Evolutionary conservation across 2,888 invertebrate species (phyloP).

Genomic region (Diaprepes abbreviatus): DNA sequence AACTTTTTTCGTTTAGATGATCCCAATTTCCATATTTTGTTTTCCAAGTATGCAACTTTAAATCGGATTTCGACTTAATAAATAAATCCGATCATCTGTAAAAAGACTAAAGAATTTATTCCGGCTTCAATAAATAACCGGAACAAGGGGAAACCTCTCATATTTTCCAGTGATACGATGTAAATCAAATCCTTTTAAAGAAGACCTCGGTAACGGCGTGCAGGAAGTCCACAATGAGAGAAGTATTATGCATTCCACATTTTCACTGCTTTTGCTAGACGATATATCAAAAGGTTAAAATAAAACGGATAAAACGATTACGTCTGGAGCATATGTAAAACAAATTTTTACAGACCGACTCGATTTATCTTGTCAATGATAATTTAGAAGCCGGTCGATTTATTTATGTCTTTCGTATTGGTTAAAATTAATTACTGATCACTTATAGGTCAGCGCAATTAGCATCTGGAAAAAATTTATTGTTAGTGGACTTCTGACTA

Average conservation of each 20-base stretch:
- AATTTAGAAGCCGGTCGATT: no score
- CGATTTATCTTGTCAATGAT: no score
- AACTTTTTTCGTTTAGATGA: no score
- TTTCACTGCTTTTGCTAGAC: constrained; percentile 16
- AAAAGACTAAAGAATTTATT: constrained; percentile 3
- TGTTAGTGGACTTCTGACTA: no score
- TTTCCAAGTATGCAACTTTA: no score
- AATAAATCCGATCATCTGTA: not conserved
- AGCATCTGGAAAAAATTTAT: no score
- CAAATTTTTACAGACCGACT: no score
- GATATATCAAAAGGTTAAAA: constrained; percentile 12
- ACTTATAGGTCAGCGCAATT: no score
- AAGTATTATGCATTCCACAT: constrained; percentile 4
- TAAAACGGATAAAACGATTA: constrained; percentile 11
- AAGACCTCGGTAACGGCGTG: not conserved
- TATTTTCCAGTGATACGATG: constrained; percentile 6
- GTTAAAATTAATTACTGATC: no score
- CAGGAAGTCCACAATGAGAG: constrained; percentile 9
- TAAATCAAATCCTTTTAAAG: constrained; percentile 7
- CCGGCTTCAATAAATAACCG: constrained; percentile 15
- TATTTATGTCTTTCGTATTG: no score
- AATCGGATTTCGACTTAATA: not conserved
- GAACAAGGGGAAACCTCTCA: constrained; percentile 9
- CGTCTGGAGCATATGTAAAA: no score
- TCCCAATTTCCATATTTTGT: no score